Percentiles rank a stretch among this genome's conserved stretches.
These are phyloP conservation scores for Agriopis marginaria DNA, from an alignment of 2,888 invertebrate species.

Conservation along the genomic window DNA sequence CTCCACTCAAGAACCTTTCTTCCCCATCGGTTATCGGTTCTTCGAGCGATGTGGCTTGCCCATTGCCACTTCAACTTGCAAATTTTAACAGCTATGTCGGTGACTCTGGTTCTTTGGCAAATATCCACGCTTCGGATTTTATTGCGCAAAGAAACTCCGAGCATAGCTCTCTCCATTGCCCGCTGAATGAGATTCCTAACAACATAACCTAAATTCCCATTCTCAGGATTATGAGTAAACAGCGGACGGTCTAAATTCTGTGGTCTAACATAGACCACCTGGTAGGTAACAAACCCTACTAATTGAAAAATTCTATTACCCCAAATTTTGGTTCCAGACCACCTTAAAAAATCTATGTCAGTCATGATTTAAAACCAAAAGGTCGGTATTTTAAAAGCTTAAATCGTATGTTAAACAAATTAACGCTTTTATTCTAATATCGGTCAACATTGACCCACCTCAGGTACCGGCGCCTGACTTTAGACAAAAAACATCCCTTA, in stretches of 20 bases:
- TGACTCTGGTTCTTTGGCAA: too few species aligned
- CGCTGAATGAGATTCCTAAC: too few species aligned
- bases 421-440: conserved; percentile 52
- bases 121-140: too few species aligned
- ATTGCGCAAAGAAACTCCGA: too few species aligned
- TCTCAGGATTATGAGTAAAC: too few species aligned
- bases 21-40: too few species aligned
- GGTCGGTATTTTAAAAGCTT: conserved; percentile 38
- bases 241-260: background rate
- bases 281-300: background rate
- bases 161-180: too few species aligned
- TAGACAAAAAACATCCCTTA: conserved; percentile 39
- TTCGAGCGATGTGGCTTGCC: too few species aligned
- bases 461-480: conserved; percentile 36
- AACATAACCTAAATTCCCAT: too few species aligned
- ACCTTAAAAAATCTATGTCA: background rate
- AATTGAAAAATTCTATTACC: background rate
- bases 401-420: conserved; percentile 54
- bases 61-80: too few species aligned
- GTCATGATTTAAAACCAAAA: conserved; percentile 32
- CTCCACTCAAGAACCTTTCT: too few species aligned
- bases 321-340: background rate
- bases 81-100: too few species aligned
- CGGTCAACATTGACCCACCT: conserved; percentile 47
- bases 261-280: background rate